Evolutionary conservation across 2,888 invertebrate species (phyloP).

Genomic region (Slavum lentiscoides): DNA sequence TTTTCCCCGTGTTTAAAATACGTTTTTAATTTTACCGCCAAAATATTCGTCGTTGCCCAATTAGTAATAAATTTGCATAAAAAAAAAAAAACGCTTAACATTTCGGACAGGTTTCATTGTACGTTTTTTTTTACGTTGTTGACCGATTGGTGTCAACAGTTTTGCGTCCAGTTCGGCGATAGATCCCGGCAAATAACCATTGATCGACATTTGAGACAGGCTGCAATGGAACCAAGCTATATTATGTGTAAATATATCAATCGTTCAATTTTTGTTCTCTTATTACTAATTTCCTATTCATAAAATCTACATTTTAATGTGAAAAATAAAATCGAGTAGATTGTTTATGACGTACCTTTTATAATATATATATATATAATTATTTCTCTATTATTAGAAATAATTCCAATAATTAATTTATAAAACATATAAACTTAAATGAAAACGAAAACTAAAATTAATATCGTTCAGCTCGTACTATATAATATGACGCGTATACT

Average conservation of each 20-base stretch:
- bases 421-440: no score
- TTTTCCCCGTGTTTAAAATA: neutral
- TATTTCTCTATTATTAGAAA: no score
- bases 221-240: no score
- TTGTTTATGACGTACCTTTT: no score
- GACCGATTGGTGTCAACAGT: neutral
- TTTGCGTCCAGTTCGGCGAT: neutral
- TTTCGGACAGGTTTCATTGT: conserved; percentile 1
- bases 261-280: neutral
- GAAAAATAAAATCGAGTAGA: no score
- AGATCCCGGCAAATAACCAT: neutral
- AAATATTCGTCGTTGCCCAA: neutral
- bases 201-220: neutral
- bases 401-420: no score
- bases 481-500: no score
- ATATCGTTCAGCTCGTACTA: no score
- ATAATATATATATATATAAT: no score
- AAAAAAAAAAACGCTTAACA: neutral
- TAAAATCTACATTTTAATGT: no score
- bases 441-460: no score
- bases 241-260: neutral
- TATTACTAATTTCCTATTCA: no score
- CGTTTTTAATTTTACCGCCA: neutral
- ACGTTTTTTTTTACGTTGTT: neutral
- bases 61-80: neutral